These are phyloP conservation scores for Aphis gossypii DNA, from an alignment of 1,140 invertebrate species.

Conservation along the genomic window DNA sequence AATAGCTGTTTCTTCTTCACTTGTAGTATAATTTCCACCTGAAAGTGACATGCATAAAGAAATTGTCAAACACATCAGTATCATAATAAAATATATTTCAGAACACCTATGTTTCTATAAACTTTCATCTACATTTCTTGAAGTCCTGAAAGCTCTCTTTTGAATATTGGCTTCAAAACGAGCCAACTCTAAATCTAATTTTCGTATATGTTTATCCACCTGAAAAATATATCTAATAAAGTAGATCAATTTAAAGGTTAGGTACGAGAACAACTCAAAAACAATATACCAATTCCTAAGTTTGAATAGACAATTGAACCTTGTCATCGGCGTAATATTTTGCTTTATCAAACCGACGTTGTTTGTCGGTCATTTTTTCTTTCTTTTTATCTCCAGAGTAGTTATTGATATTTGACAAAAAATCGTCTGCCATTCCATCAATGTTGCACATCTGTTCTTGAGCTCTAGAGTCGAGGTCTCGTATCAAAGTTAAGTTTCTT, in stretches of 20 bases:
- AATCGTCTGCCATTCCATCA: constrained; percentile 86
- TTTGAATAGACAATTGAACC: constrained; percentile 96
- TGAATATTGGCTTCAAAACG: constrained; percentile 96
- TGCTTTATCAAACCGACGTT: constrained; percentile 86
- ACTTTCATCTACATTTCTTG: constrained; percentile 64
- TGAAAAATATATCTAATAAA: constrained; percentile 60
- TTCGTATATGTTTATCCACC: constrained; percentile 94
- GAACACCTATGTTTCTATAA: constrained; percentile 59
- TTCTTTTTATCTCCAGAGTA: constrained; percentile 78
- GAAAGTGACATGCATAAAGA: background rate
- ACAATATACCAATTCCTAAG: constrained; percentile 85
- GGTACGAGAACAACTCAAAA: background rate
- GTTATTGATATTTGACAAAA: constrained; percentile 73
- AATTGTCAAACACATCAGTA: background rate
- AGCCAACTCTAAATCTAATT: constrained; percentile 93
- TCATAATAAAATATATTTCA: background rate
- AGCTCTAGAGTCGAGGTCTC: constrained; percentile 89
- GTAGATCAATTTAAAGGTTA: no score
- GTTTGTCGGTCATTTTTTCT: constrained; percentile 84
- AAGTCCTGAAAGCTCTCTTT: constrained; percentile 80
- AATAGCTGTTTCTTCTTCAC: constrained; percentile 66
- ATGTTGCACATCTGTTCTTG: constrained; percentile 90
- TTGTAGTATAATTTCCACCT: constrained; percentile 67
- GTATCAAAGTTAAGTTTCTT: constrained; percentile 94
- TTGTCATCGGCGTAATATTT: constrained; percentile 96